phyloP scores from a whole-genome alignment of 2,797 vertebrate species.

The Bradypus variegatus region DNA sequence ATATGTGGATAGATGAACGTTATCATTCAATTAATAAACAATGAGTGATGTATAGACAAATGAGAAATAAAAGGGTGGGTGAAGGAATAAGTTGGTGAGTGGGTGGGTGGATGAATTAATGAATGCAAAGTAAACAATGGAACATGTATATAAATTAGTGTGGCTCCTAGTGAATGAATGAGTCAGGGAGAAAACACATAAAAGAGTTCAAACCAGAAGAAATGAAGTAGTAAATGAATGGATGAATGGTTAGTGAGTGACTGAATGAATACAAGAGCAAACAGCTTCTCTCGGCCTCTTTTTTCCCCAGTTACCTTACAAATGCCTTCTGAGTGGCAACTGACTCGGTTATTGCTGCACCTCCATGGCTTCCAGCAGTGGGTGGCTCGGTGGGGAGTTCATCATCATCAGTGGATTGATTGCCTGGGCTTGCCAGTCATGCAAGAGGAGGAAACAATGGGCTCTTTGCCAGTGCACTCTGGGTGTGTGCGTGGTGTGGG shows the following conservation, averaged over 20 bases:
- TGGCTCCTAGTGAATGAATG: not conserved
- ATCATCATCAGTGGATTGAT: too few relatives aligned
- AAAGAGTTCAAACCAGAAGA: too few relatives aligned
- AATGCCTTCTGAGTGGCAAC: not conserved
- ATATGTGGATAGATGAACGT: too few relatives aligned
- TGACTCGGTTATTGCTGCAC: not conserved
- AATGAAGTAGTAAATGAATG: not conserved
- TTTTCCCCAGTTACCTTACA: not conserved
- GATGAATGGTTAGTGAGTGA: rapidly evolving
- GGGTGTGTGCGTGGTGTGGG: not conserved
- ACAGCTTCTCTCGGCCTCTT: not conserved
- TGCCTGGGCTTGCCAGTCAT: too few relatives aligned
- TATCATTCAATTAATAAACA: not conserved
- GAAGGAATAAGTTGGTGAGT: not conserved
- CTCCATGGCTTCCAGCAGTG: not conserved
- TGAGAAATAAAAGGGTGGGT: not conserved
- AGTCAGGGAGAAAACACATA: not conserved
- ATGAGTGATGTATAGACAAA: not conserved
- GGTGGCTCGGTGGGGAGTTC: not conserved
- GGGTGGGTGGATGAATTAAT: not conserved
- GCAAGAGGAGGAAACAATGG: too few relatives aligned
- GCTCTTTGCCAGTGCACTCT: too few relatives aligned
- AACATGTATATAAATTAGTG: rapidly evolving
- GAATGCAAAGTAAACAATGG: not conserved
- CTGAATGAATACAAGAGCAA: too few relatives aligned